Percentiles rank a stretch among this genome's conserved stretches.
These are phyloP conservation scores for Quadriops clusia DNA, from an alignment of 2,888 invertebrate genomes.

Conservation along the genomic window DNA sequence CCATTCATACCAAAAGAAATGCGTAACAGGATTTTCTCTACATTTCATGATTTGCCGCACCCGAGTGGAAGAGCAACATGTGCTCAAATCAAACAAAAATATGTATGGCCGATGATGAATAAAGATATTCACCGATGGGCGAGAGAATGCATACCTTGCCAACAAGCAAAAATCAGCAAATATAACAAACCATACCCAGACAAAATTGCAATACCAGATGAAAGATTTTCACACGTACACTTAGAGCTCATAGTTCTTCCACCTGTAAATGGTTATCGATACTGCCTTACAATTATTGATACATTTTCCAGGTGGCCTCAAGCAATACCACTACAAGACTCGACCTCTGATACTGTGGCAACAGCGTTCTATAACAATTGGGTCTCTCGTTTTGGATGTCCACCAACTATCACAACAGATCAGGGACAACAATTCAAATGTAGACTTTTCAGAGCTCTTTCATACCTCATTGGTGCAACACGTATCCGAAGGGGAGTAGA, in stretches of 20 bases:
- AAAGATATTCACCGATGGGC: conserved; percentile 8
- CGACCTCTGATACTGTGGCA: conserved; percentile 23
- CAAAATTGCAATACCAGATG: conserved; percentile 16
- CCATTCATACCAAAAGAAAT: conserved; percentile 6
- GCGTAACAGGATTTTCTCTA: conserved; percentile 1
- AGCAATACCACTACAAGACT: conserved; percentile 24
- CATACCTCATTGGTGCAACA: conserved; percentile 13
- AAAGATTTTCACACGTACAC: conserved; percentile 31
- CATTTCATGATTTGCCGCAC: conserved; percentile 4
- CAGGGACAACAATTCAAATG: conserved; percentile 24
- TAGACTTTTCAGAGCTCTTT: conserved; percentile 15
- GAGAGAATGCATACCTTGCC: conserved; percentile 19
- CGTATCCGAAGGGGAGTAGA: too few relatives aligned
- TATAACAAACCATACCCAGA: conserved; percentile 18
- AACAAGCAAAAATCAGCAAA: conserved; percentile 24
- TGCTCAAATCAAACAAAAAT: conserved; percentile 5
- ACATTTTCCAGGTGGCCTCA: conserved; percentile 25
- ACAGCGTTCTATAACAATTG: conserved; percentile 20
- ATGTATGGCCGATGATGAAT: conserved; percentile 10
- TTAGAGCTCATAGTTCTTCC: conserved; percentile 35
- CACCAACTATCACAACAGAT: conserved; percentile 24
- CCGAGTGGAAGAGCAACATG: conserved; percentile 8
- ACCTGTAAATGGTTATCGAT: conserved; percentile 23
- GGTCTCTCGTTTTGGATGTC: conserved; percentile 25
- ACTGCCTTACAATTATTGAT: conserved; percentile 27